Base-by-base conservation (phyloP, 1,140 invertebrate genomes). In the Leucophenga varia region DNA sequence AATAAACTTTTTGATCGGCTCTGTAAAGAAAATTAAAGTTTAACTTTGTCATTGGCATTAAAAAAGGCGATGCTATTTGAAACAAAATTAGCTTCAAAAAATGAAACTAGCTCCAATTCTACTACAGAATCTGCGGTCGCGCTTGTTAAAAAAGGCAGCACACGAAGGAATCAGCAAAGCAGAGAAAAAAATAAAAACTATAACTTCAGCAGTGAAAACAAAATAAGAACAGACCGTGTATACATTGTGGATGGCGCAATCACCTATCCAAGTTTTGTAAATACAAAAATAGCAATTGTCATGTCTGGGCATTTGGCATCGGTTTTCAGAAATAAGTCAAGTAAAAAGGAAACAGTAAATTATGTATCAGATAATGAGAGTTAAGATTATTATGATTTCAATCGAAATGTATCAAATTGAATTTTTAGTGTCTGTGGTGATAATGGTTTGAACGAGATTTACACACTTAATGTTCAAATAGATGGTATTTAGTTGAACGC, bases 291-390 rank as follows among this genome's bases (percentile, higher is more conserved):
- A 14, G 43, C 17, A 12, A 7, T 9, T 41, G 39, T 41, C 2
- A 49, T 37, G 28, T 30, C 38, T 10, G 43, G 44, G 16, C 39
- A 52, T 12, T 12, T 44, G 14, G 41, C 48, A 20, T 36, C 22
- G 14, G 22, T 50, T 3, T 50, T 14, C 17, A 41, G 39, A 32
- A 41, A 32, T n/a, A n/a, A n/a, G n/a, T n/a, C n/a, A n/a, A n/a
- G n/a, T n/a, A n/a, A n/a, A n/a, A n/a, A n/a, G n/a, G n/a, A n/a
- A 16, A 10, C 20, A 16, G 14, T 41, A 42, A 41, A 41, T 48
- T 48, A 41, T 20, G 38, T 41, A 41, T 48, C 19, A 10, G 12
- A 39, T 25, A 21, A 14, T 12, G 19, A 18, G 3, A 22, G 28
- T 44, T 44, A 18, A 35, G 30, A 44, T 22, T 22, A 3, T 35